Conservation (phyloP, 2,113 vertebrate species). For the Sapajus apella region DNA sequence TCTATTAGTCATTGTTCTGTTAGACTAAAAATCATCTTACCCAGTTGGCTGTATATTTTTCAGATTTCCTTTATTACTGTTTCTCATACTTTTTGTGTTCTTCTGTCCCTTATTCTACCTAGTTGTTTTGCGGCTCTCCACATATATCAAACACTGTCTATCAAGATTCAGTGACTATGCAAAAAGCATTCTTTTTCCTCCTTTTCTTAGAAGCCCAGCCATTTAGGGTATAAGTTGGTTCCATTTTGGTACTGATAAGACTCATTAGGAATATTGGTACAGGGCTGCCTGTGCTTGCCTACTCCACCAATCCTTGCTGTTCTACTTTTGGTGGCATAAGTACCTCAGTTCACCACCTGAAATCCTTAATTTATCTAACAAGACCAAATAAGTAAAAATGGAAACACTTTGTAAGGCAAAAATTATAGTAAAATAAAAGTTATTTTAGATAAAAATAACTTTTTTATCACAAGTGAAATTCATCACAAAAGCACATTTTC, state of each 20-base stretch:
- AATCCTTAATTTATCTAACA: background rate
- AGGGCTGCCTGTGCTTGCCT: background rate
- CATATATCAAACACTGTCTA: background rate
- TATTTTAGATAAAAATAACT: constrained; percentile 36
- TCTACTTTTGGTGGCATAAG: background rate
- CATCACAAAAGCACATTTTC: background rate
- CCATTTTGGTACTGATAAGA: background rate
- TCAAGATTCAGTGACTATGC: background rate
- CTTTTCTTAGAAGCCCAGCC: background rate
- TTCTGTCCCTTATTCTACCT: background rate
- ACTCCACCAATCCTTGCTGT: background rate
- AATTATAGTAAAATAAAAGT: constrained; percentile 25
- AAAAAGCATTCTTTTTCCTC: background rate
- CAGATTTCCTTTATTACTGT: background rate
- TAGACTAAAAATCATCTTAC: background rate
- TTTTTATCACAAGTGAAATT: constrained; percentile 2
- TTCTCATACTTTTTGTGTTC: background rate
- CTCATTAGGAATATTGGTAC: background rate
- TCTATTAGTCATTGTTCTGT: background rate
- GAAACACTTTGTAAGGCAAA: background rate
- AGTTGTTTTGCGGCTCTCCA: background rate
- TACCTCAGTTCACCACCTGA: background rate
- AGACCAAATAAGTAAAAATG: background rate
- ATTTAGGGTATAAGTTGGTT: background rate
- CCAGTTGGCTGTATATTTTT: background rate